Percentiles rank a stretch among this genome's conserved stretches.
phyloP scores from a whole-genome alignment of 2,113 vertebrate species.

The Hepsetus odoe region DNA sequence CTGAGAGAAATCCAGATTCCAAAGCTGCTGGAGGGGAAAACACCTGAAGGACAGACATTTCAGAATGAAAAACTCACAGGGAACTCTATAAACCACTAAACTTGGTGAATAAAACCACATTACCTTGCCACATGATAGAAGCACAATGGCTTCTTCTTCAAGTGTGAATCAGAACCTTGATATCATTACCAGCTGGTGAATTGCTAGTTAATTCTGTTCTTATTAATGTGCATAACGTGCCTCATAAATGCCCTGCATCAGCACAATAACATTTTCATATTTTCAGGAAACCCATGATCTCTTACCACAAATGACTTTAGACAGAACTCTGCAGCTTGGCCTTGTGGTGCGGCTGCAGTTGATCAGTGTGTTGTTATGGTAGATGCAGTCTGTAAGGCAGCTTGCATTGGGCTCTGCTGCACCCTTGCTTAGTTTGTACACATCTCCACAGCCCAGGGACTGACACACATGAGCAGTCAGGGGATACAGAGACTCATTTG shows the following conservation, averaged over 20 bases:
- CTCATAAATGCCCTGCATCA: no score
- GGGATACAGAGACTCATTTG: not conserved
- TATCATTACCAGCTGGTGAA: no score
- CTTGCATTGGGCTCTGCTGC: not conserved
- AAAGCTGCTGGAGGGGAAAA: no score
- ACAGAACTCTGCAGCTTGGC: constrained; percentile 45
- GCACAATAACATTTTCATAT: not conserved
- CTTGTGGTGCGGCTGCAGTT: constrained; percentile 56
- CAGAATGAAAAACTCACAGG: no score
- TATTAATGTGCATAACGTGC: not conserved
- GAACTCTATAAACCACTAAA: no score
- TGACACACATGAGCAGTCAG: constrained; percentile 36
- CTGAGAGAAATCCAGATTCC: no score
- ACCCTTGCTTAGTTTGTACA: not conserved
- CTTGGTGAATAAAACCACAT: no score
- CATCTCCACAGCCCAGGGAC: constrained; percentile 57
- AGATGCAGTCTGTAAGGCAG: constrained; percentile 63
- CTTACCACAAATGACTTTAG: constrained; percentile 49
- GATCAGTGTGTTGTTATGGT: constrained; percentile 45
- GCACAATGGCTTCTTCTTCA: no score
- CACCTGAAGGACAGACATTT: no score
- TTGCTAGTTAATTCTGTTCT: not conserved
- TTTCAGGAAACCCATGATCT: not conserved
- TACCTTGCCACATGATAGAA: no score
- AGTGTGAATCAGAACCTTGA: no score